Evolutionary conservation across 1,140 invertebrate genomes (phyloP).

Genomic region (Orchesella cincta): DNA sequence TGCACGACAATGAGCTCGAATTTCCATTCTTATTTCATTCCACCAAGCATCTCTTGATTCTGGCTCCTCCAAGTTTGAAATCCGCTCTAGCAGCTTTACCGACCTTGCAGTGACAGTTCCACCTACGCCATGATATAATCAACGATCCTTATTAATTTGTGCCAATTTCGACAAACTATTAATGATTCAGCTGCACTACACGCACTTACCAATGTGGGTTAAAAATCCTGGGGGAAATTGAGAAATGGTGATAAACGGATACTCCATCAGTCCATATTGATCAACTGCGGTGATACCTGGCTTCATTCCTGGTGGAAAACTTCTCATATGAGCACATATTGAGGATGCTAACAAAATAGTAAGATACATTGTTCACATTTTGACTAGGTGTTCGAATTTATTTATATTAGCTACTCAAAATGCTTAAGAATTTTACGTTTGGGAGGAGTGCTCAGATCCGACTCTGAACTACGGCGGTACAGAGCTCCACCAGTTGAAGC

Average conservation of each 20-base stretch:
- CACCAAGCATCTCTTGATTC: conserved; percentile 92
- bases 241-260: conserved; percentile 92
- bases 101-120: conserved; percentile 84
- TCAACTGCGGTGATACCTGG: conserved; percentile 28
- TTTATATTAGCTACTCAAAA: background rate
- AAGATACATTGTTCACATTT: background rate
- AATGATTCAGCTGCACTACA: no score
- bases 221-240: conserved; percentile 87
- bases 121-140: conserved; percentile 58
- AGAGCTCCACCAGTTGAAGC: conserved; percentile 55
- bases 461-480: conserved; percentile 83
- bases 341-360: background rate
- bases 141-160: background rate
- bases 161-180: no score
- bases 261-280: conserved; percentile 79
- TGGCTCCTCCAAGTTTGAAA: conserved; percentile 75
- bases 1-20: conserved; percentile 84
- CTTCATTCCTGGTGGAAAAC: conserved; percentile 8
- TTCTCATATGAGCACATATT: background rate
- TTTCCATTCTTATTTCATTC: conserved; percentile 91
- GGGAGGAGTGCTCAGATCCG: conserved; percentile 86
- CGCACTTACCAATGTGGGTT: conserved; percentile 74
- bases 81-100: conserved; percentile 82
- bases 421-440: background rate
- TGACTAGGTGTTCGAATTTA: background rate